Conservation (phyloP, 2,113 vertebrate genomes). For the Neotoma lepida region DNA sequence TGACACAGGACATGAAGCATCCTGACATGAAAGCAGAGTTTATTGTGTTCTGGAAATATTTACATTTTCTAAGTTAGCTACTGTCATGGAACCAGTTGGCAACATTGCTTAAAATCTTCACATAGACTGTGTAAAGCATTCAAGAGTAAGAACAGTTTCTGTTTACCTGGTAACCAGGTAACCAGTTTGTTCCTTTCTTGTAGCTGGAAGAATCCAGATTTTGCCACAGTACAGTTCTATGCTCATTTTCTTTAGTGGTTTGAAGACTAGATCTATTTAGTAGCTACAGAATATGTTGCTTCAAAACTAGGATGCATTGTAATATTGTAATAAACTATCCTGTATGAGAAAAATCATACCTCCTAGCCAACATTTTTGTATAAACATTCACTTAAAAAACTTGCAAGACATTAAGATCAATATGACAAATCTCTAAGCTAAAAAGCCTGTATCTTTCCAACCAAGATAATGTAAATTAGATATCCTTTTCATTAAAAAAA, state of each 20-base stretch:
- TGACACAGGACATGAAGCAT: conserved; percentile 53
- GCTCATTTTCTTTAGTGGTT: not conserved
- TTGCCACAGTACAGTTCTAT: not conserved
- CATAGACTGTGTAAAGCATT: conserved; percentile 23
- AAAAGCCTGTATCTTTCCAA: not conserved
- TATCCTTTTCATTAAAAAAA: not conserved
- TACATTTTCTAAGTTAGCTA: conserved; percentile 68
- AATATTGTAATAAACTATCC: not conserved
- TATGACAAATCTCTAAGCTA: not conserved
- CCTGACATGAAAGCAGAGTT: conserved; percentile 31
- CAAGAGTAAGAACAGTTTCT: not conserved
- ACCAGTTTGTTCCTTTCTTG: not conserved
- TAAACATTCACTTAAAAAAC: not conserved
- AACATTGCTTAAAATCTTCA: conserved; percentile 59
- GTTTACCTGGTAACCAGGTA: not conserved
- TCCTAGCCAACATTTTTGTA: not conserved
- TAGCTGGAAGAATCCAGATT: not conserved
- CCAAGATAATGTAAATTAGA: not conserved
- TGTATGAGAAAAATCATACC: not conserved
- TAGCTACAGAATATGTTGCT: not conserved
- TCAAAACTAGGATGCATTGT: not conserved
- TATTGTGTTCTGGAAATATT: conserved; percentile 77
- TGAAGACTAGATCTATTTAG: not conserved
- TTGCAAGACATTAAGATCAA: not conserved
- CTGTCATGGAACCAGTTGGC: conserved; percentile 53